Evolutionary conservation across 2,797 vertebrate species (phyloP).

Genomic region (Lithobates sylvaticus): DNA sequence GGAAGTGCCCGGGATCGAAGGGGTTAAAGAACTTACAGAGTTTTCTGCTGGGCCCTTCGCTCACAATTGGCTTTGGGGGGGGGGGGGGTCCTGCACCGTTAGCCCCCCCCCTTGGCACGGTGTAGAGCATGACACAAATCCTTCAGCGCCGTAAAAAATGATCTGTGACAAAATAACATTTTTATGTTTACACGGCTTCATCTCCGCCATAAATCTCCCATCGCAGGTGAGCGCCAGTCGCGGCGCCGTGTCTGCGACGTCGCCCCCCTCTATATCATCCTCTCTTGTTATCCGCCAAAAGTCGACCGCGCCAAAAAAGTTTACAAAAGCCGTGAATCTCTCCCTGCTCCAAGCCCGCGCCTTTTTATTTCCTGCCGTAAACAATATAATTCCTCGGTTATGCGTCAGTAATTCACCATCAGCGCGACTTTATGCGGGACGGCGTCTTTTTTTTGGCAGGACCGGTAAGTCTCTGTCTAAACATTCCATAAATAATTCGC

Average conservation of each 20-base stretch:
- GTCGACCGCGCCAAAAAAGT: constrained; percentile 53
- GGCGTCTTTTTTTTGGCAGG: constrained; percentile 18
- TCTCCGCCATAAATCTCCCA: too few species aligned
- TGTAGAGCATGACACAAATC: too few species aligned
- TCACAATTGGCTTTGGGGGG: too few species aligned
- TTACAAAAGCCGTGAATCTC: constrained; percentile 43
- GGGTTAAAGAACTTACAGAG: too few species aligned
- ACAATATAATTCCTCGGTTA: constrained; percentile 46
- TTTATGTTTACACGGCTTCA: too few species aligned
- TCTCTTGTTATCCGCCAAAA: constrained; percentile 20
- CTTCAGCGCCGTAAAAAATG: too few species aligned
- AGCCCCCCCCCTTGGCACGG: too few species aligned
- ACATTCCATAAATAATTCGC: constrained; percentile 49
- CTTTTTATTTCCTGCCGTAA: constrained; percentile 41
- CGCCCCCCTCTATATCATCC: not conserved
- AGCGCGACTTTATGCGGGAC: not conserved
- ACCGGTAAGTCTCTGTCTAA: constrained; percentile 18
- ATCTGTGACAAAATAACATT: too few species aligned
- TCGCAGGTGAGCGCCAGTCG: not conserved
- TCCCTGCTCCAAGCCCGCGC: not conserved
- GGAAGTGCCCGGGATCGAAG: too few species aligned
- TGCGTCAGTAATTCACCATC: constrained; percentile 47
- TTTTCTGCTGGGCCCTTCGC: too few species aligned
- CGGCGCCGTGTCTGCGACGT: not conserved
- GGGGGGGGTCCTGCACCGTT: too few species aligned